phyloP scores from a whole-genome alignment of 2,797 vertebrate genomes.

The Cetoscarus ocellatus region DNA sequence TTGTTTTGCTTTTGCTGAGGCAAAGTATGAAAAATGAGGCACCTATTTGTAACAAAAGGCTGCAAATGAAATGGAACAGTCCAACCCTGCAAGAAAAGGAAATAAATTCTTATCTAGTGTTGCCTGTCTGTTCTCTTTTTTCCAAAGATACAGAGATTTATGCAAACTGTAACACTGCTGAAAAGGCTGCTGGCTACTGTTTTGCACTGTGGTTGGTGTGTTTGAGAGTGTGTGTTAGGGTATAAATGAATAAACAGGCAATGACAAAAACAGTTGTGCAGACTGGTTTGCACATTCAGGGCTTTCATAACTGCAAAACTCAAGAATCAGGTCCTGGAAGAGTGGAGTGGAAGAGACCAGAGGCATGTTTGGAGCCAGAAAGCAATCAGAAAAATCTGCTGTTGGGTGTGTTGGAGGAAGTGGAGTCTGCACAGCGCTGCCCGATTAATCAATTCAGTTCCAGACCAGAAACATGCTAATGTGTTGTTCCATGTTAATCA shows the following conservation, averaged over 20 bases:
- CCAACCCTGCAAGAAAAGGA: slow-evolving; percentile 43
- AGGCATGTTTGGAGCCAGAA: slow-evolving; percentile 32
- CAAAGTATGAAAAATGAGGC: slow-evolving; percentile 74
- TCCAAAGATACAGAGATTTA: slow-evolving; percentile 65
- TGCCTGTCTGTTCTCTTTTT: slow-evolving; percentile 57
- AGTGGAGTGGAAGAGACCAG: slow-evolving; percentile 23
- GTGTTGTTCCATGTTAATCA: neutral
- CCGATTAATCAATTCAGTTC: slow-evolving; percentile 32
- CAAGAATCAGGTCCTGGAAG: slow-evolving; percentile 46
- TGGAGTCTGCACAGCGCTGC: neutral
- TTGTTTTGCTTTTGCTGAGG: slow-evolving; percentile 35
- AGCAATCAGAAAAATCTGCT: slow-evolving; percentile 17
- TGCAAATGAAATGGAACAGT: slow-evolving; percentile 58
- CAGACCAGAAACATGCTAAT: neutral
- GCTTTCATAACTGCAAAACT: slow-evolving; percentile 42
- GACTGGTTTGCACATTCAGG: slow-evolving; percentile 40
- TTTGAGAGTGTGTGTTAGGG: slow-evolving; percentile 6
- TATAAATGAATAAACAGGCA: slow-evolving; percentile 34
- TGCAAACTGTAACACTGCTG: slow-evolving; percentile 57
- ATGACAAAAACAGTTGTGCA: slow-evolving; percentile 39
- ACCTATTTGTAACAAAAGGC: slow-evolving; percentile 60
- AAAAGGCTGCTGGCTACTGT: slow-evolving; percentile 57
- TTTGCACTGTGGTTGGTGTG: slow-evolving; percentile 16
- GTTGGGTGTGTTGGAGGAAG: neutral
- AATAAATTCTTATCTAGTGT: slow-evolving; percentile 61